Base-by-base conservation (phyloP, 2,888 invertebrate genomes). In the Trachelus stipa region DNA sequence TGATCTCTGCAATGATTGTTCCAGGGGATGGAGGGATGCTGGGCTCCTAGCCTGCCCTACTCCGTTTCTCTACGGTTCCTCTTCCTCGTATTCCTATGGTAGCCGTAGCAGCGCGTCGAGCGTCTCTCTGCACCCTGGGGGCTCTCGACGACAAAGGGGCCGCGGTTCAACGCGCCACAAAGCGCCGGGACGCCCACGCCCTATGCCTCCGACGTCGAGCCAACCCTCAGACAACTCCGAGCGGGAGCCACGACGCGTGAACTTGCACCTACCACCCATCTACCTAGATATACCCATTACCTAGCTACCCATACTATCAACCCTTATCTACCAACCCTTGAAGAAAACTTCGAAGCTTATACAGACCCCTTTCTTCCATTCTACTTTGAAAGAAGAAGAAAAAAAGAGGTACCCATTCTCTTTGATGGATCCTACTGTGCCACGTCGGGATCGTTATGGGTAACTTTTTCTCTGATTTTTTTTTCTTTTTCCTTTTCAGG, bases 141-240 rank as follows among this genome's bases (percentile, higher is more conserved):
- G 82, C 85, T 82, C 79, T 80, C 83, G 85, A 86, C 88, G 88
- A 91, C 89, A 90, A 90, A 90, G 90, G 88, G 89, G 86, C 88
- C 89, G 89, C 89, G 89, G 90, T 91, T 90, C 89, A 89, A 91
- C 91, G 91, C 91, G 90, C 88, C 90, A 90, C 91, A 90, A 91
- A 91, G 90, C 90, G 88, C 87, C 87, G 88, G 87, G 88, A 89
- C 88, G 87, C 88, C 88, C 89, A 86, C 87, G 86, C 84, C 86
- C 80, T 68, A 31, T 73, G 11, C 56, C 79, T 40, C 77, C 37
- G 15, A 81, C 76, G 69, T 68, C 34, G 35, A 31, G n/a, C 71
- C 71, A 31, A 71, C 71, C 71, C 33, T 76, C 78, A 77, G 80
- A 81, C 84, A 83, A 87, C 82, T 83, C 83, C 56, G 56, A 56